Evolutionary conservation across 2,888 invertebrate genomes (phyloP), one percentile per base, ranked within the genome.

Genomic region (Encarsia formosa): DNA sequence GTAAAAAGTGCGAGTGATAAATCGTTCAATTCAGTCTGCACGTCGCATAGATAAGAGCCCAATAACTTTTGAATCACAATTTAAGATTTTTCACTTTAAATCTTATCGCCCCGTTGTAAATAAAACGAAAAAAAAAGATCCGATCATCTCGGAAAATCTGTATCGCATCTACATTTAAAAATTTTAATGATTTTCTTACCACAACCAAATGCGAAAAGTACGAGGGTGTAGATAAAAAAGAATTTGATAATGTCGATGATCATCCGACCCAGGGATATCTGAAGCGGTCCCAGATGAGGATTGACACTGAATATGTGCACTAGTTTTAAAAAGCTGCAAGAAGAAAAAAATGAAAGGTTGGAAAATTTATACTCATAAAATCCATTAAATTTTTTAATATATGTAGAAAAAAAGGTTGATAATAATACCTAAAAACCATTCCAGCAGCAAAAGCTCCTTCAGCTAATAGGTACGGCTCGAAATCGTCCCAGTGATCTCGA

Each of bases 271-370:
- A 97, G 77, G 1, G 96, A 96, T 47, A 97, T 95, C 76, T 96
- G 96, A 40, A 85, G 65, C 79, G 96, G 97, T 56, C 97, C 96
- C 63, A 97, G 80, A 74, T 97, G 92, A 0, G 96, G 96, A 77
- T 95, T 96, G 59, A 97, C 91, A 56, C 94, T 95, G 80, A 96
- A 96, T 70, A 96, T 92, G 74, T 96, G 95, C 18, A 97, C 95
- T 67, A 97, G 81, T 74, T 97, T 97, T 52, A 97, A 79, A 67
- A 91, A 94, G 57, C 92, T 93, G 73, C 67, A 37, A 49, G 13
- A n/a, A 26, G n/a, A 26, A 75, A 76, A 50, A 13, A 29, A 9
- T 29, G 29, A 29, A 34, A 34, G 5, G n/a, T 34, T 11, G 34
- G n/a, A n/a, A n/a, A n/a, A n/a, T n/a, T n/a, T n/a, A n/a, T n/a